Conservation (phyloP, 2,888 invertebrate species). For the Trilocha varians region DNA sequence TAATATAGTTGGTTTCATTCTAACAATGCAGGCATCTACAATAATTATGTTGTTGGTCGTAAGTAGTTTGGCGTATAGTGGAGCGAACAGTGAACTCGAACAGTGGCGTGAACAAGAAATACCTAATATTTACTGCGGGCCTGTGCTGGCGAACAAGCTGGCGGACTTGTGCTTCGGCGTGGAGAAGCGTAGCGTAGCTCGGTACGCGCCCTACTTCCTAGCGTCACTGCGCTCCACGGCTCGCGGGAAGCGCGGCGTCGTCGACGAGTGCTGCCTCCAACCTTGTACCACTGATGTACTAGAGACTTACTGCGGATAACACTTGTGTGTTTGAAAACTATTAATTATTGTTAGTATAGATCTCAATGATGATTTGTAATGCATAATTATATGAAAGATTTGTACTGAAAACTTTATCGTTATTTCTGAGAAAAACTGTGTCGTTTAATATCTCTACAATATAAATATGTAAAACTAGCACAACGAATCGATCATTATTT, state of each 20-base stretch:
- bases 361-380: too few species aligned
- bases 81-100: too few species aligned
- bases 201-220: background rate
- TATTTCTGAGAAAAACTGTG: too few species aligned
- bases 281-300: conserved; percentile 16
- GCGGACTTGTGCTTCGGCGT: conserved; percentile 15
- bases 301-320: conserved; percentile 6
- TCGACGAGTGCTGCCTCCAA: conserved; percentile 17
- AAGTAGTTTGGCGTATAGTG: background rate
- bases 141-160: conserved; percentile 17
- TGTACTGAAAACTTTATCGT: too few species aligned
- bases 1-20: too few species aligned
- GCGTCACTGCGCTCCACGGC: background rate
- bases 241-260: conserved; percentile 13
- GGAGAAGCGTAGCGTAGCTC: conserved; percentile 5
- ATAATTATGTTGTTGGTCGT: background rate
- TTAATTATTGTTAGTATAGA: background rate
- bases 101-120: too few species aligned
- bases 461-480: too few species aligned
- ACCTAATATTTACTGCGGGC: conserved; percentile 16
- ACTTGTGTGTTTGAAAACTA: background rate
- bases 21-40: background rate
- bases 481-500: too few species aligned
- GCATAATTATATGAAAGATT: too few species aligned
- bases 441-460: too few species aligned